phyloP scores from a whole-genome alignment of 2,888 invertebrate genomes.

The Ommatoiulus sabulosus region DNA sequence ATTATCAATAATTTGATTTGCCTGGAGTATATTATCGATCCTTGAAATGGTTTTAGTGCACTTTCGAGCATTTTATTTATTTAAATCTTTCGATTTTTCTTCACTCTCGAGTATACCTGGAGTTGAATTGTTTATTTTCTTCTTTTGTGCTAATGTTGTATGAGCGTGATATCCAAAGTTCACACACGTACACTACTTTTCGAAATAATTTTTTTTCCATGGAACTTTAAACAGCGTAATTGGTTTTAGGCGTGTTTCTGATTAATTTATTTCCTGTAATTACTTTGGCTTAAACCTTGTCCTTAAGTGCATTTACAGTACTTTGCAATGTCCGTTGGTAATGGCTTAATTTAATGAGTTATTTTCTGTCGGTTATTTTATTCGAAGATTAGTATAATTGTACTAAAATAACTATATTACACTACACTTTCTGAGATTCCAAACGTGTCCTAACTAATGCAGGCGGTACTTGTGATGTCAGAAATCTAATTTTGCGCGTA shows the following conservation, averaged over 20 bases:
- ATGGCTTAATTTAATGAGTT: not conserved
- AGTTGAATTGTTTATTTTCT: constrained; percentile 27
- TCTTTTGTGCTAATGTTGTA: not conserved
- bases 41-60: constrained; percentile 39
- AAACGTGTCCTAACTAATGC: not conserved
- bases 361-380: not conserved
- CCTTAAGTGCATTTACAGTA: not conserved
- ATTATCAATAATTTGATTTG: not conserved
- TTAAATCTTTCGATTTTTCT: constrained; percentile 36
- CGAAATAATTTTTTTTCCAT: not conserved
- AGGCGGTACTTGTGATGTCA: no score
- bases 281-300: not conserved
- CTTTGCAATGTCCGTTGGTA: not conserved
- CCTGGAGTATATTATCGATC: not conserved
- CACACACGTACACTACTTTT: not conserved
- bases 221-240: not conserved
- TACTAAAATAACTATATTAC: not conserved
- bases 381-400: not conserved
- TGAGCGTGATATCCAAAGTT: not conserved
- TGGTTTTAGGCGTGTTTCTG: not conserved
- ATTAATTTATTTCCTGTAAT: not conserved
- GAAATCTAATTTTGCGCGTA: no score
- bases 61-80: constrained; percentile 32
- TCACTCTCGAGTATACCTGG: not conserved
- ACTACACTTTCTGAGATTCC: not conserved